phyloP scores from a whole-genome alignment of 2,797 vertebrate genomes.

The Danio tinwini region DNA sequence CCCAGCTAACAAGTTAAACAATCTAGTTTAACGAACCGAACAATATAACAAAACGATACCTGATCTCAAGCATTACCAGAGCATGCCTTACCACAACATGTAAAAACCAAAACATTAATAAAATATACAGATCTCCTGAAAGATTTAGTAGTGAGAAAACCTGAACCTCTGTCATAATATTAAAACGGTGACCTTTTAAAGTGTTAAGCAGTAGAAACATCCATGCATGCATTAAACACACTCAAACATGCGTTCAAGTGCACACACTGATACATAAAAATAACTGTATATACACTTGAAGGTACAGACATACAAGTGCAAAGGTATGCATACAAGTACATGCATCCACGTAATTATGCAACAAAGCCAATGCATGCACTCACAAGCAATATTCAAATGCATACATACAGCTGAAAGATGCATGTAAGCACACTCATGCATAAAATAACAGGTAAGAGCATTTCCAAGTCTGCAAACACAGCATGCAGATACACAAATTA shows the following conservation, averaged over 20 bases:
- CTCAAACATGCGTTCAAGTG: not conserved
- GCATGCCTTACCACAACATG: too few species aligned
- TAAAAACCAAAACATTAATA: too few species aligned
- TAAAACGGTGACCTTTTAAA: not conserved
- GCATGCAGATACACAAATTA: not conserved
- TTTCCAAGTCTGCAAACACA: too few species aligned
- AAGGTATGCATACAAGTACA: slow-evolving; percentile 3
- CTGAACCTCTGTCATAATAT: not conserved
- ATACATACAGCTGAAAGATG: not conserved
- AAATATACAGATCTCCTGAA: not conserved
- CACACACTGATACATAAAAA: too few species aligned
- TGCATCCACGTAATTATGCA: not conserved
- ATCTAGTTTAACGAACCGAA: too few species aligned
- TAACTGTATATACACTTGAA: too few species aligned
- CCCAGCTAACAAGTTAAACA: too few species aligned
- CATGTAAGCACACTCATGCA: not conserved
- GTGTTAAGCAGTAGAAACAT: not conserved
- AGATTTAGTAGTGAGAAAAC: not conserved
- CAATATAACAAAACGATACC: too few species aligned
- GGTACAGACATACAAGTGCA: slow-evolving; percentile 3
- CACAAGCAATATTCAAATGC: not conserved
- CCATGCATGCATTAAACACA: not conserved
- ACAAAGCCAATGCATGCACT: too few species aligned
- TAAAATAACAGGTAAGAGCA: too few species aligned
- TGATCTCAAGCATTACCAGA: too few species aligned